Evolutionary conservation across 2,797 vertebrate genomes (phyloP), one percentile per base, ranked within the genome.

Genomic region (Cryptoblepharus egeriae): DNA sequence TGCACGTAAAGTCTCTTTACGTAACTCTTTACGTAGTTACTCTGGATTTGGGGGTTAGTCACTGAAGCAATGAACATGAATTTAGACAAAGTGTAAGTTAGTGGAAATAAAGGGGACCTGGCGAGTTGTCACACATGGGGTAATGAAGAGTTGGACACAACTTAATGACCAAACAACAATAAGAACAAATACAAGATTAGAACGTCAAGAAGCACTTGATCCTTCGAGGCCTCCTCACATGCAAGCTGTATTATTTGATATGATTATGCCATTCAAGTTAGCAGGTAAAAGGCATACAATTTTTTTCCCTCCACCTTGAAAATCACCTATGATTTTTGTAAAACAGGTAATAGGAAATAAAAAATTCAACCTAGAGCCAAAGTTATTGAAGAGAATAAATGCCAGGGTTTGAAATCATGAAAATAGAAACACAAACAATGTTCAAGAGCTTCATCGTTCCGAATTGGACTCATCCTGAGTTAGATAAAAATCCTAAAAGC

Each of bases 331-430:
- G 58, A 60, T 45, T 75, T 90, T 67, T 77, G 1, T 12, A 26
- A 32, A 77, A 80, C 49, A 39, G 11, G 37, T 52, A 84, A 18
- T 0, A 80, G 10, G 83, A 5, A 15, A 16, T n/a, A 85, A 2
- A 79, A 65, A 68, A 70, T 52, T 64, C 77, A 30, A 39, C 7
- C 79, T 49, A 30, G 0, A 1, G 37, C n/a, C 73, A 89, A 69
- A 30, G 22, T 63, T 79, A 80, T 87, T 73, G 32, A 84, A 85
- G 77, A 55, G 4, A 81, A 87, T 84, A 82, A 70, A 77, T 71
- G 84, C 72, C 88, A 94, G 60, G 74, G 80, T 87, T 52, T 42
- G 24, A 86, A 91, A 80, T 85, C 74, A 85, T 75, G 77, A 89
- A 72, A 87, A 85, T 81, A 81, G 35, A 88, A 83, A 82, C 64